Percentiles rank a stretch among this genome's conserved stretches.
phyloP scores from a whole-genome alignment of 1,140 invertebrate genomes.

The Cotesia typhae region DNA sequence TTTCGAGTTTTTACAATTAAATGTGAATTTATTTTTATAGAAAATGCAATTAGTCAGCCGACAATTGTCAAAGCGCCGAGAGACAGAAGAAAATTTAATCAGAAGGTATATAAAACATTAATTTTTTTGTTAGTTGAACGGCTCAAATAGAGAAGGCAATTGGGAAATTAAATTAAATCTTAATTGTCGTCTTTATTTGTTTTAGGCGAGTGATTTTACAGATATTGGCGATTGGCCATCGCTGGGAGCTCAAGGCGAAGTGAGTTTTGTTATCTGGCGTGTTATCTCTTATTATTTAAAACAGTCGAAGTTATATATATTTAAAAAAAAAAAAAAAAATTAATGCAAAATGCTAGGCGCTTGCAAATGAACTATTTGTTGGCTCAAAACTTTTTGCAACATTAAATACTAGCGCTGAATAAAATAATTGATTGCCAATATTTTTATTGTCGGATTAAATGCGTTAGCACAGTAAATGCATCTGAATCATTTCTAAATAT shows the following conservation, averaged over 20 bases:
- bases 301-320: neutral
- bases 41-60: conserved; percentile 60
- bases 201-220: conserved; percentile 76
- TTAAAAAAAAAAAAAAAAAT: neutral
- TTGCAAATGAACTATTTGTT: conserved; percentile 15
- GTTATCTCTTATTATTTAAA: neutral
- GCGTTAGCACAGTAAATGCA: conserved; percentile 27
- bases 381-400: conserved; percentile 59
- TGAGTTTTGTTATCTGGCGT: conserved; percentile 41
- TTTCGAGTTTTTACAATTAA: neutral
- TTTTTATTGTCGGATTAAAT: conserved; percentile 21
- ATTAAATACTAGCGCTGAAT: conserved; percentile 33
- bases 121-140: too few relatives aligned
- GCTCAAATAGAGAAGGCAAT: too few relatives aligned
- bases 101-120: conserved; percentile 64
- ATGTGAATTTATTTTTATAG: conserved; percentile 50
- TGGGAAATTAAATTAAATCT: too few relatives aligned
- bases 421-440: conserved; percentile 9
- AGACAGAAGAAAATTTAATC: conserved; percentile 71
- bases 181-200: conserved; percentile 47
- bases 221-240: conserved; percentile 83
- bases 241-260: conserved; percentile 70
- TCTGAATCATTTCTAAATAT: too few relatives aligned
- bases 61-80: conserved; percentile 68
- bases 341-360: conserved; percentile 7